These are phyloP conservation scores for Zosterops japonicus DNA, from an alignment of 2,113 vertebrate species.

Conservation along the genomic window DNA sequence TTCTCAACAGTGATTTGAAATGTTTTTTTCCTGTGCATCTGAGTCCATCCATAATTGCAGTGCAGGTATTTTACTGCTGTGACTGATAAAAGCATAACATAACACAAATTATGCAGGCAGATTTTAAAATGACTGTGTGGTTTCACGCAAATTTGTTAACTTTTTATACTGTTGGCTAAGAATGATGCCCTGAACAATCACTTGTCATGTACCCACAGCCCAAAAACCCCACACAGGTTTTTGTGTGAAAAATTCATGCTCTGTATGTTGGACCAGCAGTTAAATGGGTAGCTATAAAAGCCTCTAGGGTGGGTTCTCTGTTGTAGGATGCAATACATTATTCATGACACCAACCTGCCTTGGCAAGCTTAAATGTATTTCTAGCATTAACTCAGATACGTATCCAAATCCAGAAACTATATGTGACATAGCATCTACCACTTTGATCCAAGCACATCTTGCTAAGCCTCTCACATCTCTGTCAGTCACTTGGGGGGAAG, in stretches of 20 bases:
- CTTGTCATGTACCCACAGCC: neutral
- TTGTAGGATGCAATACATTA: neutral
- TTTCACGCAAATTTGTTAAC: neutral
- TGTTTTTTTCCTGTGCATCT: neutral
- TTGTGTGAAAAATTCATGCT: neutral
- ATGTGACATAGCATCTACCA: neutral
- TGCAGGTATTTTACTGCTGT: neutral
- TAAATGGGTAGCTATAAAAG: neutral
- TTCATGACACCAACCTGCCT: neutral
- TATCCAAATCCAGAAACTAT: neutral
- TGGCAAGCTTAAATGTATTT: neutral
- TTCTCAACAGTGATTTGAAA: neutral
- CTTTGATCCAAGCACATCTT: neutral
- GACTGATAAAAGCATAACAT: neutral
- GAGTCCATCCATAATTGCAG: neutral
- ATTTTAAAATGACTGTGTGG: neutral
- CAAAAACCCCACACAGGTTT: neutral
- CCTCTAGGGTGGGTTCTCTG: neutral
- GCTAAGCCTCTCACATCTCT: neutral
- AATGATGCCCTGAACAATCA: neutral
- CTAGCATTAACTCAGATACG: neutral
- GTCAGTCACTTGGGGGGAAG: neutral
- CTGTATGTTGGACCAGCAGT: neutral
- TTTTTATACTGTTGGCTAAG: neutral
- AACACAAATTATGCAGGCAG: neutral